Evolutionary conservation across 2,113 vertebrate species (phyloP).

Genomic region (Panthera tigris): DNA sequence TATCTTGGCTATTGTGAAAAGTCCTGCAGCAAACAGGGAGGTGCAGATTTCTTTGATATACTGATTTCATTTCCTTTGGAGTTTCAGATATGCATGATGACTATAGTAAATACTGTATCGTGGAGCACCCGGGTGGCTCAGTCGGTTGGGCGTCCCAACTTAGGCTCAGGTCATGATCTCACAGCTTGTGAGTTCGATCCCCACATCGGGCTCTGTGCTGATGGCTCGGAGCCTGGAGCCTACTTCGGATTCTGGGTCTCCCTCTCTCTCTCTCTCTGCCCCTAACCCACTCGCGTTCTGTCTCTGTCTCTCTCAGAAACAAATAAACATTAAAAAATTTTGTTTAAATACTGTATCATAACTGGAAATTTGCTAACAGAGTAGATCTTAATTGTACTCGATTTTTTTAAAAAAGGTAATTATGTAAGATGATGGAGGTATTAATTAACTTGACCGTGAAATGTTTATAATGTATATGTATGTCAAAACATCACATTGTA

Average conservation of each 20-base stretch:
- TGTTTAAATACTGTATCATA: neutral
- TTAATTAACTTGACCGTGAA: neutral
- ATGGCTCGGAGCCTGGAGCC: too few relatives aligned
- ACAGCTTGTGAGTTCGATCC: too few relatives aligned
- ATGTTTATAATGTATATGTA: neutral
- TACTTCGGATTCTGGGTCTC: too few relatives aligned
- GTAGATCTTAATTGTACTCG: neutral
- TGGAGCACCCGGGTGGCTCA: too few relatives aligned
- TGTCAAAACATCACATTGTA: neutral
- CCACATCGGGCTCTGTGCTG: too few relatives aligned
- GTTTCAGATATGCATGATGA: neutral
- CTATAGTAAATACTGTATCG: neutral
- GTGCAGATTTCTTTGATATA: neutral
- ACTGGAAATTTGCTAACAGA: neutral
- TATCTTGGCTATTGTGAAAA: neutral
- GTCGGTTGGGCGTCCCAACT: too few relatives aligned
- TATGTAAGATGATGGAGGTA: neutral
- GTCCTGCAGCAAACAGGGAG: neutral
- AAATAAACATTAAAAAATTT: too few relatives aligned
- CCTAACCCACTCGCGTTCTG: too few relatives aligned
- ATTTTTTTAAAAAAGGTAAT: neutral
- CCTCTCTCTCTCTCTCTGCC: too few relatives aligned
- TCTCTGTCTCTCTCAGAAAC: too few relatives aligned
- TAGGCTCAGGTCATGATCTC: too few relatives aligned
- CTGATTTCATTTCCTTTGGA: conserved; percentile 4